Evolutionary conservation across 2,888 invertebrate genomes (phyloP).

Genomic region (Hypomecis punctinalis): DNA sequence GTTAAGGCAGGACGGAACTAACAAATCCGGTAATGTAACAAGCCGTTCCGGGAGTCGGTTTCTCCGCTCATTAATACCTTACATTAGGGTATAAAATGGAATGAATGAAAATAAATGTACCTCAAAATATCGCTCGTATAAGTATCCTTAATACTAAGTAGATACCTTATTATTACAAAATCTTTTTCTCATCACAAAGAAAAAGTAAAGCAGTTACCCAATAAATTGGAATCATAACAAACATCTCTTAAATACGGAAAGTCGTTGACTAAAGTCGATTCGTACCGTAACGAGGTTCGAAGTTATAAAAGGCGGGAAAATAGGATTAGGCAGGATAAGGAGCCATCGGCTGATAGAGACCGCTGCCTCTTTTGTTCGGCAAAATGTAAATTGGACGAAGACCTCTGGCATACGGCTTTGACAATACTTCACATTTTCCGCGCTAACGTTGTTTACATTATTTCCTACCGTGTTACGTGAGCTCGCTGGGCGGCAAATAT

Average conservation of each 20-base stretch:
- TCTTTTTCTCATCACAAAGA: constrained; percentile 10
- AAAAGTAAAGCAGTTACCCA: constrained; percentile 14
- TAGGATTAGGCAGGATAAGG: constrained; percentile 62
- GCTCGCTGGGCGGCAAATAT: constrained; percentile 39
- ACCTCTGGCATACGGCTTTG: constrained; percentile 41
- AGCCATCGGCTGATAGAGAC: constrained; percentile 56
- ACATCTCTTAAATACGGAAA: constrained; percentile 41
- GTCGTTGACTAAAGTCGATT: constrained; percentile 48
- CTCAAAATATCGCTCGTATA: background rate
- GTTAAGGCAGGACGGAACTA: constrained; percentile 8
- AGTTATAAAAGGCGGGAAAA: constrained; percentile 59
- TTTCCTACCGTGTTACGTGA: constrained; percentile 45
- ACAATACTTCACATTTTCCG: constrained; percentile 43
- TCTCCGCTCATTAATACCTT: background rate
- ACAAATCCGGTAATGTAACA: constrained; percentile 4
- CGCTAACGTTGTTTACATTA: constrained; percentile 47
- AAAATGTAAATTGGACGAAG: constrained; percentile 64
- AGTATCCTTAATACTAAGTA: background rate
- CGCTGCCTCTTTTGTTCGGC: constrained; percentile 55
- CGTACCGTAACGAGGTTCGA: constrained; percentile 56
- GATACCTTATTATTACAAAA: background rate
- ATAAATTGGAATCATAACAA: constrained; percentile 35
- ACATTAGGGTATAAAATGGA: no score
- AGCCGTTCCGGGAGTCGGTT: background rate
- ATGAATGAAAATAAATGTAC: no score